Evolutionary conservation across 2,888 invertebrate genomes (phyloP), one percentile per base, ranked within the genome.

Genomic region (Tuberolachnus salignus): DNA sequence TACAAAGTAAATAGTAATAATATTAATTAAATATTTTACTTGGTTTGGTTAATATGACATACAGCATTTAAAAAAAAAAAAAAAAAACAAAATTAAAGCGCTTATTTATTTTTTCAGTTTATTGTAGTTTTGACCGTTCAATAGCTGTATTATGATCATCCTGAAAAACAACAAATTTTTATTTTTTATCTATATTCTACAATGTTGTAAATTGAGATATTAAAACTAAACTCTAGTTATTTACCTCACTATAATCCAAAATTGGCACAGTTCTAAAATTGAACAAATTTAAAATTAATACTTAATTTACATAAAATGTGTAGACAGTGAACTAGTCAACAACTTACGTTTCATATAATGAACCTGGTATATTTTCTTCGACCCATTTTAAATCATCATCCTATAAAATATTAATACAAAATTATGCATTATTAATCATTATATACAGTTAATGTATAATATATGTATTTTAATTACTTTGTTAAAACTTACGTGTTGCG

Each of bases 321-420:
- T 49, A 16, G 4, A 11, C 19, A 70, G 80, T 8, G 23, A 64
- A 23, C 59, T 55, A 34, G 61, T 16, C 14, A 70, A 11, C n/a
- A 70, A 85, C 86, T 86, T 84, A 88, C 87, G 92, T 89, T 85
- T 93, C 92, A 80, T 89, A 89, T 82, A 92, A 87, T 13, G 91
- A 88, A 44, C 92, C 89, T 0, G 95, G 94, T 83, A 97, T 95
- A 86, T 97, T 94, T 83, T 96, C 95, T 85, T 97, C 97, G 9
- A 97, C 92, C 97, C 97, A 97, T 84, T 94, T 91, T 82, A 94
- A 86, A 84, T 93, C 93, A 83, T 92, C 92, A 83, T 93, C 93
- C 85, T 91, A 86, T 34, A 85, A 83, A 71, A 71, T 26, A 78
- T 51, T 19, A 46, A 73, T 63, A 4, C 53, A 49, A 69, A 71